Percentiles rank a stretch among this genome's conserved stretches.
phyloP scores from a whole-genome alignment of 2,797 vertebrate genomes.

The Todus mexicanus region DNA sequence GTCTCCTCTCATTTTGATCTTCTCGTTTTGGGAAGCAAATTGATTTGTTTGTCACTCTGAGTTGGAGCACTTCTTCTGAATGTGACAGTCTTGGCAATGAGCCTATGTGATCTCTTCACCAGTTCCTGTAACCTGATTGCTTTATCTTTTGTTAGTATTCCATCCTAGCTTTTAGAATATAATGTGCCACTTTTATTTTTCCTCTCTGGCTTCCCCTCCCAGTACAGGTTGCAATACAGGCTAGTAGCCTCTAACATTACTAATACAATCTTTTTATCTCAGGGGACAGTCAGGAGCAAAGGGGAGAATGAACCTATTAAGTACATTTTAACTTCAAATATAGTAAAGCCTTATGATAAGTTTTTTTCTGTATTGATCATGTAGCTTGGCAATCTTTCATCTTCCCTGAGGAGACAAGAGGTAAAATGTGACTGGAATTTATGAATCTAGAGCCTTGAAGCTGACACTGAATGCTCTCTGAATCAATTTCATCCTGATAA shows the following conservation, averaged over 20 bases:
- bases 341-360: conserved; percentile 24
- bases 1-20: not conserved
- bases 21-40: not conserved
- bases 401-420: not conserved
- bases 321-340: conserved; percentile 42
- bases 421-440: conserved; percentile 30
- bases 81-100: not conserved
- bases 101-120: not conserved
- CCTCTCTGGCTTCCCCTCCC: not conserved
- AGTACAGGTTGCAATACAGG: not conserved
- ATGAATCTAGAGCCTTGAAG: not conserved
- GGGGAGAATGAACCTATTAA: conserved; percentile 33
- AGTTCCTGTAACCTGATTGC: not conserved
- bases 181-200: not conserved
- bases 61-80: not conserved
- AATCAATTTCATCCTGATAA: not conserved
- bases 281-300: not conserved
- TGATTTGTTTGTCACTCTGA: not conserved
- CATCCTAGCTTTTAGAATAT: not conserved
- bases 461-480: not conserved
- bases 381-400: conserved; percentile 36
- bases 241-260: not conserved
- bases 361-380: conserved; percentile 53
- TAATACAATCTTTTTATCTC: conserved; percentile 4
- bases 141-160: conserved; percentile 25